Conservation (phyloP, 2,797 vertebrate species). For the Halcyon badia region DNA sequence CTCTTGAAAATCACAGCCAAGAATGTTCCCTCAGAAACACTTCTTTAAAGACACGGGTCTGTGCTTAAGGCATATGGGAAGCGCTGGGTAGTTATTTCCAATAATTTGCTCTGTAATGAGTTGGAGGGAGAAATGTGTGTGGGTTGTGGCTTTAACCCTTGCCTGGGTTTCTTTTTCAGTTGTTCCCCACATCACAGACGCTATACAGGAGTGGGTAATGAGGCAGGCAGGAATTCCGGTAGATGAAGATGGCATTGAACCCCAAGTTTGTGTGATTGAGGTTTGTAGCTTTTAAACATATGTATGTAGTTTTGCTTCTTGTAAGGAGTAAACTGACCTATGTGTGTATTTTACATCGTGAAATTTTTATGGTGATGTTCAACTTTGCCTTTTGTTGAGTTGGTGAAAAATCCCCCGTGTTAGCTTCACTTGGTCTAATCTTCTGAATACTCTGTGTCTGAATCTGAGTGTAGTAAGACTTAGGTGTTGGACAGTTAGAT, state of each 20-base stretch:
- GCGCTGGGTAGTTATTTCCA: neutral
- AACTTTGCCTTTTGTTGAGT: neutral
- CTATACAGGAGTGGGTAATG: slow-evolving; percentile 97
- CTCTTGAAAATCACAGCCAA: slow-evolving; percentile 15
- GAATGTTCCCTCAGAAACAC: neutral
- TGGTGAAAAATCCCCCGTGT: neutral
- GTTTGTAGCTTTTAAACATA: slow-evolving; percentile 73
- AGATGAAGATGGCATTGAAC: slow-evolving; percentile 90
- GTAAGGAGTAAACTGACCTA: neutral
- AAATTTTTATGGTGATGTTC: neutral
- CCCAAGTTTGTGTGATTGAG: slow-evolving; percentile 98
- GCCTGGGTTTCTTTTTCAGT: slow-evolving; percentile 80
- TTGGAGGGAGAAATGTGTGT: neutral
- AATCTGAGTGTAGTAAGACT: neutral
- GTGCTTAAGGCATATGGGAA: neutral
- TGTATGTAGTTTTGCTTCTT: neutral
- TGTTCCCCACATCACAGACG: slow-evolving; percentile 98
- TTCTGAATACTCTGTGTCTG: neutral
- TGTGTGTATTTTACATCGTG: neutral
- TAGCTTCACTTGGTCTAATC: neutral
- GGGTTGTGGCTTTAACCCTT: neutral
- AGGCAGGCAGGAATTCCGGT: slow-evolving; percentile 92
- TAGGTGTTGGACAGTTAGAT: neutral
- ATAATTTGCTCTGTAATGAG: neutral
- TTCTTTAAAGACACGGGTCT: neutral